Conservation (phyloP, 2,888 invertebrate species). For the Oxystoma pomonae region DNA sequence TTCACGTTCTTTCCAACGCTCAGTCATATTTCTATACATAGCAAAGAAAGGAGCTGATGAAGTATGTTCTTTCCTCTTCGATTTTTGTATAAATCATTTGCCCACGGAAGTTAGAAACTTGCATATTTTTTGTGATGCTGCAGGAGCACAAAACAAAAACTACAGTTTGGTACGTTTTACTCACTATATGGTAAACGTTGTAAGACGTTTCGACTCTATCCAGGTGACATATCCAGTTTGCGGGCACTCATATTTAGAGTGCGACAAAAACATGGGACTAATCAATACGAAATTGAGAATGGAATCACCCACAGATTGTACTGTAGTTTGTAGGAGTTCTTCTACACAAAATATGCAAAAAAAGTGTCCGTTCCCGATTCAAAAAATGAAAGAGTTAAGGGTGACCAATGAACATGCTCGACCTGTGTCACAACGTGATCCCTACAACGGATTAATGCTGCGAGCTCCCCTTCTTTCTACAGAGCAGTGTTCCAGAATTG, state of each 20-base stretch:
- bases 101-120: slow-evolving; percentile 10
- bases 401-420: slow-evolving; percentile 10
- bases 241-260: slow-evolving; percentile 11
- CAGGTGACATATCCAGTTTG: slow-evolving; percentile 3
- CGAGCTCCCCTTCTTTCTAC: slow-evolving; percentile 6
- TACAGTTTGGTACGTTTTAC: slow-evolving; percentile 6
- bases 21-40: too few relatives aligned
- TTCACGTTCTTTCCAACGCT: slow-evolving; percentile 10
- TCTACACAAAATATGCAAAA: slow-evolving; percentile 15
- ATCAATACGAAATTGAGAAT: slow-evolving; percentile 14
- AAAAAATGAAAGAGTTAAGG: slow-evolving; percentile 10
- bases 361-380: too few relatives aligned
- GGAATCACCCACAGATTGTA: slow-evolving; percentile 14
- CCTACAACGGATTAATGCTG: slow-evolving; percentile 6
- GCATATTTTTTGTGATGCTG: too few relatives aligned
- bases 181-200: slow-evolving; percentile 13
- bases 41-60: too few relatives aligned
- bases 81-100: slow-evolving; percentile 8
- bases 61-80: too few relatives aligned
- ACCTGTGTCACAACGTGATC: slow-evolving; percentile 7
- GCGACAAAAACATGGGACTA: slow-evolving; percentile 16
- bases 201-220: slow-evolving; percentile 13
- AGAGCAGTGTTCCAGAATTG: slow-evolving; percentile 8
- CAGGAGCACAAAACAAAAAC: slow-evolving; percentile 9
- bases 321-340: slow-evolving; percentile 15